Base-by-base conservation (phyloP, 2,888 invertebrate species). In the Lasius platythorax region DNA sequence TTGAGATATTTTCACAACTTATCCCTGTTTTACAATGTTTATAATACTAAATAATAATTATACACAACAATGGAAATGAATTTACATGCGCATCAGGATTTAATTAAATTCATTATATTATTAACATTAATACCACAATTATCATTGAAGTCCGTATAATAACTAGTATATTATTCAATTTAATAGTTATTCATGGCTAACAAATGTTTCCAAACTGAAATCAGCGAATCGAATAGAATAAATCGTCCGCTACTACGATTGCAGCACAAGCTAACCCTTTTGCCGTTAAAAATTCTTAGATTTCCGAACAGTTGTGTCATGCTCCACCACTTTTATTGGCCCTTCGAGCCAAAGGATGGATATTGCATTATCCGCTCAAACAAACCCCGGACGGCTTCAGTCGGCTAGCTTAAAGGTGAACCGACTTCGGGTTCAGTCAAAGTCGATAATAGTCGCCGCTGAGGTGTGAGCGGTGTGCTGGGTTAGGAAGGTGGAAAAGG, bases 361-460 rank as follows among this genome's bases (percentile, higher is more conserved):
- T 92, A 93, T 92, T 91, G 91, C 90, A 92, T 93, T 92, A 93
- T 93, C 92, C 91, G 88, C 90, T 93, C 90, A 90, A 93, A 92
- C 91, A 91, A 92, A 91, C 92, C 87, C 89, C 85, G 87, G 88
- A 89, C 89, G 87, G 87, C 90, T 89, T 89, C 88, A 88, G 89
- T 92, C 89, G 90, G 91, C 91, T 90, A 90, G 91, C 90, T 93
- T 91, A 92, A 92, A 92, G 92, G 91, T 91, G 92, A 92, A 92
- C 92, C 88, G 90, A 91, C 91, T 91, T 86, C 86, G 88, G 83
- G 88, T 84, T 91, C 89, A 89, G 91, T 92, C 91, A 90, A 92
- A 92, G 92, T 92, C 92, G 93, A 93, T 92, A 93, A 93, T 92
- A 93, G 92, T 92, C 91, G 89, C 85, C 88, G 91, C 88, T 91